These are phyloP conservation scores for Antitype chi DNA, from an alignment of 2,888 invertebrate species.

Conservation along the genomic window DNA sequence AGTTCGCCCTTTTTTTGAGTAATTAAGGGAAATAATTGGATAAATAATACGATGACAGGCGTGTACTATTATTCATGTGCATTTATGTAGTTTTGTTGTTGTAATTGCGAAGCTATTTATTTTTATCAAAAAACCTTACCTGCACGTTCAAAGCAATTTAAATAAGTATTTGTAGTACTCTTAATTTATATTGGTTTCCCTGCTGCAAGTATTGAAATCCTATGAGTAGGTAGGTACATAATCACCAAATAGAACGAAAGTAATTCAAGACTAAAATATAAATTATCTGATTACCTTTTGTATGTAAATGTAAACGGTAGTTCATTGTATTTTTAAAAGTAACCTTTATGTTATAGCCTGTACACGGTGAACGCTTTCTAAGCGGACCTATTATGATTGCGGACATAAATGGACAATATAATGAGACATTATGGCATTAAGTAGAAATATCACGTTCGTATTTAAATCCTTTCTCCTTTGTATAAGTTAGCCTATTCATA, in stretches of 20 bases:
- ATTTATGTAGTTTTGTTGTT: slow-evolving; percentile 32
- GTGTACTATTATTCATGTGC: slow-evolving; percentile 37
- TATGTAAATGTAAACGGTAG: slow-evolving; percentile 62
- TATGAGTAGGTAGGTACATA: background rate
- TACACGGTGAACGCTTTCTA: slow-evolving; percentile 61
- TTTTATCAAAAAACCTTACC: background rate
- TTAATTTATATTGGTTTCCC: background rate
- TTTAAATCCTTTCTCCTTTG: slow-evolving; percentile 62
- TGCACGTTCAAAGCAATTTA: background rate
- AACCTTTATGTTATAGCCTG: slow-evolving; percentile 58
- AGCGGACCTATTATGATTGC: slow-evolving; percentile 62
- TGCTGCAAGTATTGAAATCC: background rate
- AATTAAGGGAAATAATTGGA: slow-evolving; percentile 63
- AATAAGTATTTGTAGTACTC: background rate
- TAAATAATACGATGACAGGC: slow-evolving; percentile 58
- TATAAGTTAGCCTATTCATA: slow-evolving; percentile 46
- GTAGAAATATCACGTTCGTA: slow-evolving; percentile 63
- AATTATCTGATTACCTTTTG: slow-evolving; percentile 61
- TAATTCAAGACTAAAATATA: slow-evolving; percentile 45
- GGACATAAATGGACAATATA: slow-evolving; percentile 66
- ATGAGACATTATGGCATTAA: slow-evolving; percentile 67
- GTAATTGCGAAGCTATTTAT: slow-evolving; percentile 32
- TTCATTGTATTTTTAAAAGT: slow-evolving; percentile 56
- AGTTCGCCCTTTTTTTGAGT: slow-evolving; percentile 57
- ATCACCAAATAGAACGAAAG: slow-evolving; percentile 35